Evolutionary conservation across 2,113 vertebrate genomes (phyloP).

Genomic region (Rhombomys opimus): DNA sequence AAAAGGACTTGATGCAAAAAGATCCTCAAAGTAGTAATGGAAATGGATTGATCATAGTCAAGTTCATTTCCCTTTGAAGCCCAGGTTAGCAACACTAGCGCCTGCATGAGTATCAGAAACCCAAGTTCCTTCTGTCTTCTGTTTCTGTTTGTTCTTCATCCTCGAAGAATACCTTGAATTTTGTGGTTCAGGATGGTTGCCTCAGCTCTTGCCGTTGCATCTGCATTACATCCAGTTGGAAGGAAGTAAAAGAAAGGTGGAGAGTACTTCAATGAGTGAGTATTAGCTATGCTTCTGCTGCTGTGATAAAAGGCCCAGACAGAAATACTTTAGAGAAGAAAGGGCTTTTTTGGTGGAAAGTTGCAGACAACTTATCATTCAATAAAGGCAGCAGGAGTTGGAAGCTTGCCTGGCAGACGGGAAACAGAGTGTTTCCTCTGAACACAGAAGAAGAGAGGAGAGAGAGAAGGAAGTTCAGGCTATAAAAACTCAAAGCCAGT

Average conservation of each 20-base stretch:
- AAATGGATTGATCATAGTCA: neutral
- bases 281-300: neutral
- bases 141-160: neutral
- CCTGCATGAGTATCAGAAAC: too few species aligned
- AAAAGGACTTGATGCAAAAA: neutral
- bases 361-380: neutral
- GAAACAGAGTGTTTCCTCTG: neutral
- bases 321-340: neutral
- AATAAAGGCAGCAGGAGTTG: too few species aligned
- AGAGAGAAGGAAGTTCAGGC: neutral
- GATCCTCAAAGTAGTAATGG: neutral
- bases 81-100: too few species aligned
- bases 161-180: neutral
- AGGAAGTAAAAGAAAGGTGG: neutral
- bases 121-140: neutral
- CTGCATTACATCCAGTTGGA: neutral
- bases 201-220: neutral
- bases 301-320: neutral
- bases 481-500: neutral
- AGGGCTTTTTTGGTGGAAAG: neutral
- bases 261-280: neutral
- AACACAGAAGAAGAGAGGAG: neutral
- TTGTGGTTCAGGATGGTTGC: neutral
- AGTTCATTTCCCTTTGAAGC: neutral
- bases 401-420: neutral